A percentile compares a stretch with the other conserved stretches of the same genome.
phyloP scores from a whole-genome alignment of 2,888 invertebrate species.

The Cordylochernes scorpioides region DNA sequence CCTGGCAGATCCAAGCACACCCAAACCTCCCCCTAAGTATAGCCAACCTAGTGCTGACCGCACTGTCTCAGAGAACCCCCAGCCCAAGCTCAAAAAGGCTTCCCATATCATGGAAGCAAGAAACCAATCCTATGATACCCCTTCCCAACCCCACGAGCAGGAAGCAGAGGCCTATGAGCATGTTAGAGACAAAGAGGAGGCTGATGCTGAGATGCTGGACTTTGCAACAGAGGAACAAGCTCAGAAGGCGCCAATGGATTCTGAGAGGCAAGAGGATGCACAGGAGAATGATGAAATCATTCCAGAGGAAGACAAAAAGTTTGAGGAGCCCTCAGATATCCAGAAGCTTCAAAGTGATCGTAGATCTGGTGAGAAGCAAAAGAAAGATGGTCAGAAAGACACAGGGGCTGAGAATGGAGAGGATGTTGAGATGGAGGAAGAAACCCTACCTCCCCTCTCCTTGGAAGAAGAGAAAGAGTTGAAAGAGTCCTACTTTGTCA shows the following conservation, averaged over 20 bases:
- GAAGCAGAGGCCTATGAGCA: slow-evolving; percentile 12
- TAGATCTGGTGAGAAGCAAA: slow-evolving; percentile 1
- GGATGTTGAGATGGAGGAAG: neutral
- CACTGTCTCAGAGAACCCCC: slow-evolving; percentile 3
- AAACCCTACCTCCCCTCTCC: slow-evolving; percentile 3
- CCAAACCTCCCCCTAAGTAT: too few species aligned
- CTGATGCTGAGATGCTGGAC: slow-evolving; percentile 9
- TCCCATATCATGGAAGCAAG: too few species aligned
- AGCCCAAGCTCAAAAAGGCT: slow-evolving; percentile 2
- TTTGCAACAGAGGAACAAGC: slow-evolving; percentile 13
- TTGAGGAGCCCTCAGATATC: too few species aligned
- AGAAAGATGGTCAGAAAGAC: slow-evolving; percentile 1
- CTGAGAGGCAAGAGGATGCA: slow-evolving; percentile 1
- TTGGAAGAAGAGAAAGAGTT: too few species aligned
- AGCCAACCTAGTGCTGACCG: slow-evolving; percentile 3
- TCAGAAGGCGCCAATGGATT: neutral
- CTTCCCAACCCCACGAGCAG: neutral
- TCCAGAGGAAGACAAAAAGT: slow-evolving; percentile 2
- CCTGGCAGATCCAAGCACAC: too few species aligned
- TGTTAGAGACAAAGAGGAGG: slow-evolving; percentile 7
- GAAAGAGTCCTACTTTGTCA: too few species aligned
- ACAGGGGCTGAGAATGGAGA: slow-evolving; percentile 1
- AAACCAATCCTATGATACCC: slow-evolving; percentile 1
- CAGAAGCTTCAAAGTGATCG: too few species aligned
- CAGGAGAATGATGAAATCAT: slow-evolving; percentile 4